A percentile compares a stretch with the other conserved stretches of the same genome.
Conservation (phyloP, 2,888 invertebrate genomes). For the Tridacna crocea region DNA sequence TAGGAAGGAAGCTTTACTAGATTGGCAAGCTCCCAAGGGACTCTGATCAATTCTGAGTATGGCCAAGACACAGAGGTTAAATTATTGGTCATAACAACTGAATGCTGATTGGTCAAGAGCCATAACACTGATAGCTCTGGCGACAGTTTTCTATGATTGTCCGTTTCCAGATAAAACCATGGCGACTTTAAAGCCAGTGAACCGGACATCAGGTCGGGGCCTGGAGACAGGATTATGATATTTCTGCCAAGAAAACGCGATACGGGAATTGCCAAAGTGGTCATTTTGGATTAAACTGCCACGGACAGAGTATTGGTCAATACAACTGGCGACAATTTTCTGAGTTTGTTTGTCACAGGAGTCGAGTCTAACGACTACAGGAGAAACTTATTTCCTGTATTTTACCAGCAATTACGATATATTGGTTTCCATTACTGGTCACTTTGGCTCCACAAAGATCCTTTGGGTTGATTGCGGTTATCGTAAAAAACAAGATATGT, state of each 20-base stretch:
- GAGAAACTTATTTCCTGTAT: constrained; percentile 10
- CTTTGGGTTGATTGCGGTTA: constrained; percentile 19
- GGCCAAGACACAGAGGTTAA: constrained; percentile 16
- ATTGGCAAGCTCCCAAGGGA: constrained; percentile 19
- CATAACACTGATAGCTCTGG: constrained; percentile 24
- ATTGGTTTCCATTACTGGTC: constrained; percentile 23
- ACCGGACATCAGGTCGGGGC: constrained; percentile 10
- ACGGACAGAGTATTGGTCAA: constrained; percentile 15
- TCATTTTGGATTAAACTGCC: constrained; percentile 22
- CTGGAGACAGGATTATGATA: constrained; percentile 23
- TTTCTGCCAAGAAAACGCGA: constrained; percentile 22
- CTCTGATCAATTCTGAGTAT: constrained; percentile 17
- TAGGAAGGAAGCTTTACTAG: constrained; percentile 3
- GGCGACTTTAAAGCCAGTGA: constrained; percentile 7
- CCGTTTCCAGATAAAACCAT: constrained; percentile 21
- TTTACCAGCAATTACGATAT: constrained; percentile 22
- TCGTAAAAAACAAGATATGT: constrained; percentile 15
- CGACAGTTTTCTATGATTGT: constrained; percentile 24
- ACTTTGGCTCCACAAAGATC: constrained; percentile 17
- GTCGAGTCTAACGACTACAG: not conserved
- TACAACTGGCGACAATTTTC: constrained; percentile 20
- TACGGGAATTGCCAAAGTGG: constrained; percentile 29
- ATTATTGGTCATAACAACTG: constrained; percentile 30
- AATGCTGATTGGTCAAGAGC: constrained; percentile 27
- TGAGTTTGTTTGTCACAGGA: constrained; percentile 21